Percentiles rank a stretch among this genome's conserved stretches.
Evolutionary conservation across 2,113 vertebrate genomes (phyloP).

Genomic region (Nicator chloris): DNA sequence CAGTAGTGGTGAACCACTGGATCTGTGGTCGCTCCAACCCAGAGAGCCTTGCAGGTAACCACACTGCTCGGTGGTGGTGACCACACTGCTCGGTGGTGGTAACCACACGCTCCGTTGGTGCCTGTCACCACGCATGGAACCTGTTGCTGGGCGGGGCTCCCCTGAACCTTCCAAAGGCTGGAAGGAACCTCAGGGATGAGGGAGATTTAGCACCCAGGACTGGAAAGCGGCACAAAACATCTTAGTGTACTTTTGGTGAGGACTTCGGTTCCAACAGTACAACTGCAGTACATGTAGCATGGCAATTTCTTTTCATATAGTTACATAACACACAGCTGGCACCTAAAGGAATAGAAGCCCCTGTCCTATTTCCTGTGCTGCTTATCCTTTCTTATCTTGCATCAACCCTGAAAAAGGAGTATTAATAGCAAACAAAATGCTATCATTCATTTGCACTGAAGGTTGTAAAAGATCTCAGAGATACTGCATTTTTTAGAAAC

Average conservation of each 20-base stretch:
- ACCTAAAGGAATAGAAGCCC: background rate
- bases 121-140: background rate
- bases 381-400: background rate
- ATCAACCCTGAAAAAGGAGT: background rate
- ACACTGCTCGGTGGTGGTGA: rapidly evolving
- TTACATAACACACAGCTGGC: background rate
- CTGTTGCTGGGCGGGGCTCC: too few relatives aligned
- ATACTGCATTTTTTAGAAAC: constrained; percentile 8
- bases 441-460: constrained; percentile 3
- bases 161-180: background rate
- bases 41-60: rapidly evolving
- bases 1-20: background rate
- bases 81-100: rapidly evolving
- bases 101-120: rapidly evolving
- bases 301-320: background rate
- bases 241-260: background rate
- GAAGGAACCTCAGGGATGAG: background rate
- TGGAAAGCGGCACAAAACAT: background rate
- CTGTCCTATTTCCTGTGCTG: background rate
- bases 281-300: rapidly evolving
- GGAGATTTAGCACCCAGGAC: background rate
- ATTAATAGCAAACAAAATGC: constrained; percentile 37
- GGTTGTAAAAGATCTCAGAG: background rate
- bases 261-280: background rate
- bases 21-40: rapidly evolving